These are phyloP conservation scores for Siderastrea siderea DNA, from an alignment of 92 coral and sea anemone species.

Conservation along the genomic window DNA sequence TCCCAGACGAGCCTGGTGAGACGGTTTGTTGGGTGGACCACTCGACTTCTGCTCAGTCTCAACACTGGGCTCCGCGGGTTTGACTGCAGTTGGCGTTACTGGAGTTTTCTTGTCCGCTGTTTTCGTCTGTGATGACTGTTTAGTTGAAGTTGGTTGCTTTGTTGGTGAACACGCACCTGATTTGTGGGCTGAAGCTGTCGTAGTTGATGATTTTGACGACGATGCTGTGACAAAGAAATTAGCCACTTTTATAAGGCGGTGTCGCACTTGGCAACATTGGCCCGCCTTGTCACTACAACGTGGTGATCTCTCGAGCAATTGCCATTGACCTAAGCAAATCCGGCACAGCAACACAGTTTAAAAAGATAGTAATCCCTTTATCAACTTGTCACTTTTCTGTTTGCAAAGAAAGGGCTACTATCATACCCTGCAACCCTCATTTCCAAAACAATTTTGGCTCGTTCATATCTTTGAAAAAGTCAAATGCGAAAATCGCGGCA, in stretches of 20 bases:
- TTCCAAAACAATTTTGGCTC: too few relatives aligned
- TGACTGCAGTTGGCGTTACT: slow-evolving; percentile 40
- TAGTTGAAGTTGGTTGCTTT: slow-evolving; percentile 67
- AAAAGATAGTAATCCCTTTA: too few relatives aligned
- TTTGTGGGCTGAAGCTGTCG: slow-evolving; percentile 64
- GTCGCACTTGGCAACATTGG: too few relatives aligned
- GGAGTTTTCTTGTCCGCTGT: slow-evolving; percentile 53
- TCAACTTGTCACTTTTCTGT: too few relatives aligned
- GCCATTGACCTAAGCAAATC: too few relatives aligned
- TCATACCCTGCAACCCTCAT: too few relatives aligned
- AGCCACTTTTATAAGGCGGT: not conserved
- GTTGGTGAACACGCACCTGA: slow-evolving; percentile 68
- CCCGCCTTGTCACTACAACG: too few relatives aligned
- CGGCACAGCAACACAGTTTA: too few relatives aligned
- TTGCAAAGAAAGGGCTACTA: too few relatives aligned
- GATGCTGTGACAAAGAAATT: slow-evolving; percentile 35
- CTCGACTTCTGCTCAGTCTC: slow-evolving; percentile 58
- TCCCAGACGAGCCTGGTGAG: slow-evolving; percentile 93
- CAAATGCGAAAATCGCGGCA: too few relatives aligned
- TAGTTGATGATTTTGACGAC: slow-evolving; percentile 42
- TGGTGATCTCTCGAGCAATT: too few relatives aligned
- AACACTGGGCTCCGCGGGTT: slow-evolving; percentile 61
- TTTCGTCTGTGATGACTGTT: slow-evolving; percentile 40
- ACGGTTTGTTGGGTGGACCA: slow-evolving; percentile 93
- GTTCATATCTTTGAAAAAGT: too few relatives aligned